These are phyloP conservation scores for Pocillopora verrucosa DNA, from an alignment of 64 coral and sea anemone species.

Conservation along the genomic window DNA sequence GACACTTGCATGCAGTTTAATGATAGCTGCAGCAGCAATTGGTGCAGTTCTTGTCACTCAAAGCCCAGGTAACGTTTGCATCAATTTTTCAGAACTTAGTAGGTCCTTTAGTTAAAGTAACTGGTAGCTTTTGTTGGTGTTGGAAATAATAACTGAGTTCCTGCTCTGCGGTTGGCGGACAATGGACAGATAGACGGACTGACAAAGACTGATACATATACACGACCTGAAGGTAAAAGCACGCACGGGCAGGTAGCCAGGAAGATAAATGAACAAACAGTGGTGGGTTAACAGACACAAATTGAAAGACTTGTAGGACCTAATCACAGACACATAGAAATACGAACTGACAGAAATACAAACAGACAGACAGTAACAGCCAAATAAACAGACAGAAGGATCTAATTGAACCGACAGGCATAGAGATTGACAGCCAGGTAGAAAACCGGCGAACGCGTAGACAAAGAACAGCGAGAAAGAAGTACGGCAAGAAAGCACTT, in stretches of 20 bases:
- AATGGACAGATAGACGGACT: neutral
- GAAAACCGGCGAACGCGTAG: neutral
- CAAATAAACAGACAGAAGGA: neutral
- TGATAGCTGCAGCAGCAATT: neutral
- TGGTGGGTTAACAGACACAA: too few relatives aligned
- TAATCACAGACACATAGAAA: too few relatives aligned
- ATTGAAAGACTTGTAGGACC: too few relatives aligned
- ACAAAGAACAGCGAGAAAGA: too few relatives aligned
- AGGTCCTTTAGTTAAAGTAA: neutral
- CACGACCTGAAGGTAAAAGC: too few relatives aligned
- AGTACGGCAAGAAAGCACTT: too few relatives aligned
- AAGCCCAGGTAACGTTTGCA: neutral
- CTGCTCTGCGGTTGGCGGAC: too few relatives aligned
- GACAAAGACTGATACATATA: neutral
- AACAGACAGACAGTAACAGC: neutral
- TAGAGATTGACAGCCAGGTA: neutral
- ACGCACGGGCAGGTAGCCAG: too few relatives aligned
- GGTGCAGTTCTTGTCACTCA: neutral
- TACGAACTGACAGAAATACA: too few relatives aligned
- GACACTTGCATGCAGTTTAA: neutral
- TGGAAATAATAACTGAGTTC: too few relatives aligned
- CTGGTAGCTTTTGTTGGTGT: too few relatives aligned
- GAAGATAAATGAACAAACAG: too few relatives aligned
- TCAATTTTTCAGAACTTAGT: neutral
- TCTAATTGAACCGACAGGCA: neutral